Percentiles rank a stretch among this genome's conserved stretches.
phyloP scores from a whole-genome alignment of 1,140 invertebrate species.

The Cydia pomonella region DNA sequence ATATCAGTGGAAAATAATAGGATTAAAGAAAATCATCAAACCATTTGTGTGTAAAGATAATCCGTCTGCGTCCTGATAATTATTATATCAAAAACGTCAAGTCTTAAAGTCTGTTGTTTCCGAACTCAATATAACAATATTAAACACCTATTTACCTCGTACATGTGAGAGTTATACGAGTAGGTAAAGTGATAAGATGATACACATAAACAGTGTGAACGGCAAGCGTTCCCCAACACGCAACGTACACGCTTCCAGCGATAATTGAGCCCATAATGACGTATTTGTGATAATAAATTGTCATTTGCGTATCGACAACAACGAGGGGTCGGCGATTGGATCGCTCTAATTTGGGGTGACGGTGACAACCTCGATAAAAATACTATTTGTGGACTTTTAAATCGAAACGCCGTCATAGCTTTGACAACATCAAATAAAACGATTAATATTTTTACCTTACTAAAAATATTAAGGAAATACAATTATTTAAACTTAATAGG shows the following conservation, averaged over 20 bases:
- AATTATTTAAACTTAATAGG: no score
- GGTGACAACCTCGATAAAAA: background rate
- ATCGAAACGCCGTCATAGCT: background rate
- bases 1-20: no score
- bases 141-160: no score
- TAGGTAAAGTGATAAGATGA: no score
- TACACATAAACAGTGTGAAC: background rate
- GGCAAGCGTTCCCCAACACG: background rate
- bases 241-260: background rate
- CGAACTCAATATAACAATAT: no score
- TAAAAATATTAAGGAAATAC: no score
- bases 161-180: no score
- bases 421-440: background rate
- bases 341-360: constrained; percentile 28
- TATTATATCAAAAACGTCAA: no score
- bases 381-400: background rate
- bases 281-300: constrained; percentile 34
- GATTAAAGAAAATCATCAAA: no score
- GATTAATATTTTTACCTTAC: background rate
- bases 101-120: no score
- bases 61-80: no score
- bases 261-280: constrained; percentile 12
- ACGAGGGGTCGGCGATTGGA: constrained; percentile 10
- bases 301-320: constrained; percentile 32
- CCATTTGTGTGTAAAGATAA: no score